Conservation (phyloP, 2,888 invertebrate species). For the Pycnomerus fuliginosus region DNA sequence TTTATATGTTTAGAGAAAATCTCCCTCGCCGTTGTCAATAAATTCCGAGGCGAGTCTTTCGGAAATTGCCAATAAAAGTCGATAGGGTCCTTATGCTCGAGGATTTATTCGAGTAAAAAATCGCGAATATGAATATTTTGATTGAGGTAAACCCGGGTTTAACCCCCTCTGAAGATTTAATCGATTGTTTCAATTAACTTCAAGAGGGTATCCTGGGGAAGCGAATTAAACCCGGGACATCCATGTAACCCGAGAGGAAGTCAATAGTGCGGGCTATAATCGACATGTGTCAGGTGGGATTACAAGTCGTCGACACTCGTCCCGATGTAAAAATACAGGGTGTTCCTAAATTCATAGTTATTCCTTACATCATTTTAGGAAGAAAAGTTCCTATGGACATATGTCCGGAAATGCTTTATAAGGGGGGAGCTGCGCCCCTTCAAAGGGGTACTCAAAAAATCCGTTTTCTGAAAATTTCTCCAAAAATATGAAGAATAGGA, state of each 20-base stretch:
- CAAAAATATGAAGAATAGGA: too few species aligned
- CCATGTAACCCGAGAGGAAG: slow-evolving; percentile 1
- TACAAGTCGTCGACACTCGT: slow-evolving; percentile 3
- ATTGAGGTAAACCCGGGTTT: not conserved
- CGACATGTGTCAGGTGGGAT: slow-evolving; percentile 6
- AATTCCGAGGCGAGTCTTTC: slow-evolving; percentile 1
- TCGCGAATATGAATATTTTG: slow-evolving; percentile 2
- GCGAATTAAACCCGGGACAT: not conserved
- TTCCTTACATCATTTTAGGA: too few species aligned
- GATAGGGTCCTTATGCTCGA: slow-evolving; percentile 3
- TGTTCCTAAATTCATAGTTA: too few species aligned
- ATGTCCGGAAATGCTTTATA: too few species aligned
- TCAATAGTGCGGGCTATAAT: slow-evolving; percentile 3
- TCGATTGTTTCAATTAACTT: slow-evolving; percentile 2
- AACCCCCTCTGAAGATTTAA: not conserved
- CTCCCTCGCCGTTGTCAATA: slow-evolving; percentile 1
- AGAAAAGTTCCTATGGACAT: too few species aligned
- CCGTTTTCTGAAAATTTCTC: too few species aligned
- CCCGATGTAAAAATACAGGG: slow-evolving; percentile 2
- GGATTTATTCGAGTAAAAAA: slow-evolving; percentile 3
- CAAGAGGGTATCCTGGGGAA: not conserved
- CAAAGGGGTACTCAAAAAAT: too few species aligned
- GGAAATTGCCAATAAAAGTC: slow-evolving; percentile 8
- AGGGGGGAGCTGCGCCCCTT: too few species aligned
- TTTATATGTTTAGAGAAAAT: not conserved